Evolutionary conservation across 2,797 vertebrate species (phyloP), one percentile per base, ranked within the genome.

Genomic region (Benthosema pterotum): DNA sequence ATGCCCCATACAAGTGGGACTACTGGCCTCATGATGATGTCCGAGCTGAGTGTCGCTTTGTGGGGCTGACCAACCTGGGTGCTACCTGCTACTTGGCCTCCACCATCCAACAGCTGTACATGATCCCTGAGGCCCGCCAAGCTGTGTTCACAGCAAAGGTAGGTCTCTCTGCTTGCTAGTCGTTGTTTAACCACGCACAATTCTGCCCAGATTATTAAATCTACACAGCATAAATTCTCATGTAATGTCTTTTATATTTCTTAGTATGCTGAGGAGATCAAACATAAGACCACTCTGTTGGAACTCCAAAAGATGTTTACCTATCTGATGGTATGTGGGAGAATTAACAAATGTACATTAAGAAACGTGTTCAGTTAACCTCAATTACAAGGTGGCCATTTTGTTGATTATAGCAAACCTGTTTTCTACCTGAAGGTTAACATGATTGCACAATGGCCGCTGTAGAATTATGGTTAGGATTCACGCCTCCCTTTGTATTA

Each of bases 261-360:
- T n/a, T 65, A 98, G 96, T 99, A 99, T 62, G 95, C 95, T 5
- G 97, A 99, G 87, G 97, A 99, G 53, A 99, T 99, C 88, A 99
- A 99, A 85, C 97, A 99, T 82, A 99, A 99, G 89, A 99, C 97
- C 22, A 99, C 97, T 0, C 92, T 99, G 5, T 89, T 99, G 84
- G 97, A 99, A 67, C 94, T 99, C 62, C 97, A 99, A 86, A 99
- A 99, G 90, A 99, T 99, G 97, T 99, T 99, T 90, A 99, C 97
- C 0, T 99, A 99, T 88, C 94, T 99, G 74, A 99, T 99, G 97
- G 97, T 98, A 89, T 38, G 32, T 38, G 32, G 32, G 8, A 38
- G 7, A 38, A 38, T 38, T 9, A 9, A 38, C 1, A 38, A 38
- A 38, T 38, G 7, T 38, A 32, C 32, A 32, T 7, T 32, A 32